These are phyloP conservation scores for Hydrophis major DNA, from an alignment of 2,797 vertebrate genomes.

Conservation along the genomic window DNA sequence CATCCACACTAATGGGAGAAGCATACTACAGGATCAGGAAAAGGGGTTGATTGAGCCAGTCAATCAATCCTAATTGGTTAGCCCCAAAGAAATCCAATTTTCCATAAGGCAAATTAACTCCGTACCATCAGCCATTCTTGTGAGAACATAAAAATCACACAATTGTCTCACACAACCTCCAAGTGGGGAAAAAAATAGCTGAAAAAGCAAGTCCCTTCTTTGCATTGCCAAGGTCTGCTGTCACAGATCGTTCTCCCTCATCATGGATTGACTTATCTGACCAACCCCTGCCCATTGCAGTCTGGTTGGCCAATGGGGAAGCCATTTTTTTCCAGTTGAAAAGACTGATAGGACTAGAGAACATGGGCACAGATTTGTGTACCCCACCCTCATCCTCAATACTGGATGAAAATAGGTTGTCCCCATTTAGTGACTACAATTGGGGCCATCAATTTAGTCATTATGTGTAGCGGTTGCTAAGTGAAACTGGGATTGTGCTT, in stretches of 20 bases:
- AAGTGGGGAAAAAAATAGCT: neutral
- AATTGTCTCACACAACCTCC: neutral
- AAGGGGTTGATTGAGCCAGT: neutral
- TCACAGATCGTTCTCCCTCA: neutral
- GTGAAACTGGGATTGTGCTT: neutral
- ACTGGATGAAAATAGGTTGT: neutral
- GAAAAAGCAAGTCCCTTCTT: neutral
- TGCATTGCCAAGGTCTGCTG: neutral
- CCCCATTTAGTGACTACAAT: neutral
- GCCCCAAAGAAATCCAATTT: neutral
- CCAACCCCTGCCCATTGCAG: neutral
- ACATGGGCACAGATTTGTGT: neutral
- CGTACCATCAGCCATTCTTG: neutral
- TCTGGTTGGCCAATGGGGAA: neutral
- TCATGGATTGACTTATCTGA: neutral
- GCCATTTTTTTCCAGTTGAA: neutral
- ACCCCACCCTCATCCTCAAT: neutral
- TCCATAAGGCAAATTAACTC: neutral
- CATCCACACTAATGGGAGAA: neutral
- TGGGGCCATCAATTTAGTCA: neutral
- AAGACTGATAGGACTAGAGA: neutral
- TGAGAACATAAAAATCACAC: neutral
- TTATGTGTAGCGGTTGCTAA: neutral
- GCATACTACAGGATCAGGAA: neutral
- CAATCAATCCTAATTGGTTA: neutral